A percentile compares a stretch with the other conserved stretches of the same genome.
Evolutionary conservation across 2,113 vertebrate species (phyloP).

Genomic region (Phoenicopterus ruber): DNA sequence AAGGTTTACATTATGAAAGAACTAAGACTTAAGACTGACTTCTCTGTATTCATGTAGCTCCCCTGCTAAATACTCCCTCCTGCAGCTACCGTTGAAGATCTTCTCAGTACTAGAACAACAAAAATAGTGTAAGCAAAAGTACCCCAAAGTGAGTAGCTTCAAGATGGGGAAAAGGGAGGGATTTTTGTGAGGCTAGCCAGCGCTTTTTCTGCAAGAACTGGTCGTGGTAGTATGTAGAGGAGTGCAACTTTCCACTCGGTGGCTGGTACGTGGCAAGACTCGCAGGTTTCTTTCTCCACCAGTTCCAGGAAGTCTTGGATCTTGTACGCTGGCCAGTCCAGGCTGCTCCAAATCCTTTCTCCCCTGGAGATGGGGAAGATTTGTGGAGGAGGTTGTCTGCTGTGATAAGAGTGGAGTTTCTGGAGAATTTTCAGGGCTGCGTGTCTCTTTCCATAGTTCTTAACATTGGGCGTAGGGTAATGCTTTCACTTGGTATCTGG

Average conservation of each 20-base stretch:
- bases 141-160: not conserved
- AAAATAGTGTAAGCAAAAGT: not conserved
- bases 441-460: not conserved
- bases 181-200: not conserved
- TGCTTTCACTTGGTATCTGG: not conserved
- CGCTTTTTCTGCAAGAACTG: not conserved
- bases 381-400: not conserved
- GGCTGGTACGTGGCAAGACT: not conserved
- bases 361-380: not conserved
- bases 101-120: not conserved
- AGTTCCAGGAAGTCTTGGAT: not conserved
- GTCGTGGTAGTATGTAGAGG: not conserved
- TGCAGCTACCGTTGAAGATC: not conserved
- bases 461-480: fast-evolving
- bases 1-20: not conserved
- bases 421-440: not conserved
- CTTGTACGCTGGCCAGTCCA: not conserved
- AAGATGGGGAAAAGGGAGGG: not conserved
- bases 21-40: not conserved
- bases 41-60: not conserved
- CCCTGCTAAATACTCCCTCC: not conserved
- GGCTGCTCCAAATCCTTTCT: not conserved
- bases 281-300: not conserved
- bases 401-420: not conserved
- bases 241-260: not conserved